phyloP scores from a whole-genome alignment of 35 echinoderm and acorn worm genomes.

The Ptychodera flava region DNA sequence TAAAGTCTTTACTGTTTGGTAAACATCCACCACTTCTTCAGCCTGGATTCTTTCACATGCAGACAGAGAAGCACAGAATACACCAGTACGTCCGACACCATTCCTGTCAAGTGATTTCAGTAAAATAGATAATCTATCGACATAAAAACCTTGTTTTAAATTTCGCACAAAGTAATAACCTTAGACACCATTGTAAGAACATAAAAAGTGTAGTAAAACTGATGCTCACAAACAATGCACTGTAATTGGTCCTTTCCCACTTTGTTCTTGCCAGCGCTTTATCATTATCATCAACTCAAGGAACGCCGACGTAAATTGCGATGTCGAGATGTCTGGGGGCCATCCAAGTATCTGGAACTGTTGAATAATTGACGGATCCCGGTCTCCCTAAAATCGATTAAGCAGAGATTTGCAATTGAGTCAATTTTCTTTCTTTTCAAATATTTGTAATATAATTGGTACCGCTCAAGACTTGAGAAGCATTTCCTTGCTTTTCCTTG shows the following conservation, averaged over 20 bases:
- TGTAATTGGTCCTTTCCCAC: constrained; percentile 33
- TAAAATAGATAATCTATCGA: too few species aligned
- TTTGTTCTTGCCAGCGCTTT: not conserved
- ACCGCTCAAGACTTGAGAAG: too few species aligned
- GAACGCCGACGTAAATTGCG: constrained; percentile 9
- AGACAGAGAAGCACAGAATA: constrained; percentile 58
- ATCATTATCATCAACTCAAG: constrained; percentile 27
- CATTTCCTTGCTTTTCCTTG: too few species aligned
- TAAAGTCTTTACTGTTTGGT: constrained; percentile 84
- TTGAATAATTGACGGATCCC: constrained; percentile 22
- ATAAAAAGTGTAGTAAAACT: not conserved
- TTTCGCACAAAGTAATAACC: too few species aligned
- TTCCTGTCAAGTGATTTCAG: constrained; percentile 29
- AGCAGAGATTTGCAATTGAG: too few species aligned
- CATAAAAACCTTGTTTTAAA: too few species aligned
- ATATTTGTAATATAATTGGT: too few species aligned
- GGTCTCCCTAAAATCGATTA: too few species aligned
- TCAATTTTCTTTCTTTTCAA: too few species aligned
- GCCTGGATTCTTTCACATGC: constrained; percentile 59
- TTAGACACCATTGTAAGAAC: too few species aligned
- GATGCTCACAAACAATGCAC: constrained; percentile 58
- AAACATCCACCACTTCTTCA: constrained; percentile 90
- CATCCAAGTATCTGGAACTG: constrained; percentile 42
- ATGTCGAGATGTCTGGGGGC: constrained; percentile 12
- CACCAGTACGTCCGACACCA: constrained; percentile 80